Base-by-base conservation (phyloP, 2,888 invertebrate species). In the Orthosia incerta region DNA sequence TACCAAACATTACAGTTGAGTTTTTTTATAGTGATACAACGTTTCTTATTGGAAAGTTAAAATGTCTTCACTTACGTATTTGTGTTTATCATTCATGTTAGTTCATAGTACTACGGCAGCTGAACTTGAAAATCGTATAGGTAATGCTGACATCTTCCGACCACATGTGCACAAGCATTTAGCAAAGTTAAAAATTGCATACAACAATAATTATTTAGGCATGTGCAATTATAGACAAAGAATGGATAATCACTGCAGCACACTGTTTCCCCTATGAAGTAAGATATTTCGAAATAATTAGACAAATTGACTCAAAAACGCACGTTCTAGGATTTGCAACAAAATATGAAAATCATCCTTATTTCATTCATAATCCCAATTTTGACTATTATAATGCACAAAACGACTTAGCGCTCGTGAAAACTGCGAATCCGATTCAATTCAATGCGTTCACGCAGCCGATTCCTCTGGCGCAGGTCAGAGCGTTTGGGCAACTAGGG, bases 231-330 rank as follows among this genome's bases (percentile, higher is more conserved):
- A 20, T 75, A 20, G 56, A 31, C 45, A 26, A 50, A 18, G 5
- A n/a, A 46, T 75, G 75, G 76, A 76, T 75, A 15, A 20, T 75
- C 18, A 62, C n/a, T 11, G 26, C 68, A 51, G 75, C 76, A 1
- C 67, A 67, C 31, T 75, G 75, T 23, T 23, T 76, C 1, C 12
- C 0, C 20, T 1, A 18, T 2, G 1, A 46, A 16, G 20, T 31
- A 13, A 15, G 2, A 12, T 1, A n/a, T 15, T 50, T 67, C 18
- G 15, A 16, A 55, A 55, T 70, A 71, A 7, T 11, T 11, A 45
- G 9, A 11, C 3, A 12, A 11, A 57, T 31, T 18, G 31, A 0
- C 18, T 46, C 53, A 5, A 46, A 15, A 18, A 2, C 18, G 2
- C n/a, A 5, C 1, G 20, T 46, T 15, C 46, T 70, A 18, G 70